Evolutionary conservation across 1,140 invertebrate species (phyloP).

Genomic region (Bombus haemorrhoidalis): DNA sequence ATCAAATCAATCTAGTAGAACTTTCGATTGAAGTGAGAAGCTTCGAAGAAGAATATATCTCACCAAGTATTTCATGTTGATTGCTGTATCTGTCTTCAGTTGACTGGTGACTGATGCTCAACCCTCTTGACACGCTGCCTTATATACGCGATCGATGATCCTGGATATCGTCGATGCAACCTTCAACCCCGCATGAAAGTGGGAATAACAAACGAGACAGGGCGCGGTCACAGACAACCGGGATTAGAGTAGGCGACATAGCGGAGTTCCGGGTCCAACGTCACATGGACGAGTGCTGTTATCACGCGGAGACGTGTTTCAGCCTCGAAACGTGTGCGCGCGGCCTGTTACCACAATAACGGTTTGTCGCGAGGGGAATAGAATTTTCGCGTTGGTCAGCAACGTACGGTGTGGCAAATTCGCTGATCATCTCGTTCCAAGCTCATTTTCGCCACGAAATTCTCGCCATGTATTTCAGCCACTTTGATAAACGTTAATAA

Average conservation of each 20-base stretch:
- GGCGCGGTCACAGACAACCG: constrained; percentile 33
- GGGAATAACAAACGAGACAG: constrained; percentile 21
- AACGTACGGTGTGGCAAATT: background rate
- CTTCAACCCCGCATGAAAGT: constrained; percentile 55
- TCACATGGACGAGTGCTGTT: constrained; percentile 26
- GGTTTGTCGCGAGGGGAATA: background rate
- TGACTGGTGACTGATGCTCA: constrained; percentile 47
- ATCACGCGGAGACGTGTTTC: constrained; percentile 25
- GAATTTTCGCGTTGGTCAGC: constrained; percentile 31
- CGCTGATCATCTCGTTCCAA: background rate
- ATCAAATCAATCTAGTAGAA: background rate
- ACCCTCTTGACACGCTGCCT: constrained; percentile 19
- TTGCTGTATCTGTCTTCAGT: constrained; percentile 34
- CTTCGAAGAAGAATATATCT: constrained; percentile 14
- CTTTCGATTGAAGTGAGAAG: background rate
- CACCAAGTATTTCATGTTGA: constrained; percentile 67
- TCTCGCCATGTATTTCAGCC: background rate
- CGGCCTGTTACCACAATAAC: constrained; percentile 29
- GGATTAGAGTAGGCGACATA: constrained; percentile 23
- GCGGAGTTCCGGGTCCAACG: constrained; percentile 40
- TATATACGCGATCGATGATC: constrained; percentile 42
- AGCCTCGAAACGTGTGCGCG: background rate
- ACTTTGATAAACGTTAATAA: constrained; percentile 16
- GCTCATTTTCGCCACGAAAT: background rate
- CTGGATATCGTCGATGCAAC: constrained; percentile 9